Evolutionary conservation across 2,113 vertebrate genomes (phyloP), one percentile per base, ranked within the genome.

Genomic region (Mirza zaza): DNA sequence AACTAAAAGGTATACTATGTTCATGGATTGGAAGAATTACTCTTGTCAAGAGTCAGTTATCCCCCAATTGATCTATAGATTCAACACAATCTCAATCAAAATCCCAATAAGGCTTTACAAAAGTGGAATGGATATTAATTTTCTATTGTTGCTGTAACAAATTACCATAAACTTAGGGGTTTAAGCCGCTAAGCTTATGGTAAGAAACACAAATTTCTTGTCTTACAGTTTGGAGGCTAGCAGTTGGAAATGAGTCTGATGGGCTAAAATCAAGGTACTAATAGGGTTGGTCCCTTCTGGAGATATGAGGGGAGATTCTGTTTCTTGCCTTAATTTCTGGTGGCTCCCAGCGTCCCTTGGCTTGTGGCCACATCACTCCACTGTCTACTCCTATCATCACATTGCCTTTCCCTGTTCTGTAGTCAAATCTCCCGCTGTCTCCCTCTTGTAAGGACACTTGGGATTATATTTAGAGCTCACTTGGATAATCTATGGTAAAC

Each of bases 21-120:
- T 93, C 75, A 70, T 91, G 68, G 48, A 79, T 29, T 91, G 8
- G 50, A 90, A 91, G 21, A 39, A 21, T 85, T 85, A 61, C 15
- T n/a, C 15, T 52, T n/a, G 36, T 73, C 92, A 81, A 96, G 23
- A 85, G 73, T 42, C 50, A 89, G 0, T 93, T 91, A 94, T 55
- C 8, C 1, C n/a, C 8, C 48, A 63, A 42, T 12, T 36, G n/a
- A 39, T 65, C 7, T 92, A 11, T 29, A 81, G 36, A 57, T 48
- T 83, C 29, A 92, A 18, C 23, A 61, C 4, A 79, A 25, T 52
- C 13, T 2, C 52, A 81, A 81, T 81, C 14, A 75, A 91, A 85
- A 70, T 9, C 3, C 52, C 7, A 88, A 27, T 61, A 61, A 8
- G 3, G 3, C 93, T 87, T 67, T 80, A 36, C 42, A 75, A 91